phyloP scores from a whole-genome alignment of 2,797 vertebrate species.

The Hephaestus fuliginosus region DNA sequence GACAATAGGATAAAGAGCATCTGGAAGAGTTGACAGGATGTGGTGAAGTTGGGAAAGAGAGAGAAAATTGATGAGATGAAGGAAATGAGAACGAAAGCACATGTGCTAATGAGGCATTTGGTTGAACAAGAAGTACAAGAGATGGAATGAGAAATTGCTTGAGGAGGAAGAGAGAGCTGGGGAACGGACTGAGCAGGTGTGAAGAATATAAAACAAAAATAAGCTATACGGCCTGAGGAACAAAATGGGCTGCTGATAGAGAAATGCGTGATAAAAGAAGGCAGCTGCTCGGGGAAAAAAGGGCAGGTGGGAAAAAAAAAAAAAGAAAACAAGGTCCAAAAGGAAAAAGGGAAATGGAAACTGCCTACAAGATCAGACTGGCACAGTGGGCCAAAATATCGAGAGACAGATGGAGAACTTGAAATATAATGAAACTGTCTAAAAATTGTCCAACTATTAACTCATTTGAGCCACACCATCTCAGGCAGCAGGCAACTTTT shows the following conservation, averaged over 20 bases:
- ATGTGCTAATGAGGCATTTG: slow-evolving; percentile 50
- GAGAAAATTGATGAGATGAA: slow-evolving; percentile 27
- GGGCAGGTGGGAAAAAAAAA: slow-evolving; percentile 14
- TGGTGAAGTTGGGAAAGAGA: slow-evolving; percentile 12
- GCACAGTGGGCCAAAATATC: slow-evolving; percentile 38
- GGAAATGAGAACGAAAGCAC: slow-evolving; percentile 32
- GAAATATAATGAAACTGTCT: slow-evolving; percentile 53
- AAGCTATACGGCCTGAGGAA: slow-evolving; percentile 43
- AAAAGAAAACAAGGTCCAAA: slow-evolving; percentile 34
- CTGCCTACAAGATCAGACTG: slow-evolving; percentile 33
- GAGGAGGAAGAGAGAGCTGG: slow-evolving; percentile 18
- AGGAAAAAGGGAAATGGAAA: slow-evolving; percentile 48
- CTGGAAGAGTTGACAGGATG: slow-evolving; percentile 24
- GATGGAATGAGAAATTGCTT: slow-evolving; percentile 51
- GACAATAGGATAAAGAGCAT: slow-evolving; percentile 1
- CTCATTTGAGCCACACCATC: neutral
- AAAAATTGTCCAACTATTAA: slow-evolving; percentile 28
- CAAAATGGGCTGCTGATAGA: slow-evolving; percentile 44
- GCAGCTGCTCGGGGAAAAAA: slow-evolving; percentile 44
- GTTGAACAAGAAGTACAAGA: slow-evolving; percentile 47
- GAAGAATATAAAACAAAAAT: slow-evolving; percentile 58
- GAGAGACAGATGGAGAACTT: slow-evolving; percentile 19
- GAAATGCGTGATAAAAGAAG: slow-evolving; percentile 57
- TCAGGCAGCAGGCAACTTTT: slow-evolving; percentile 26
- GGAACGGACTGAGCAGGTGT: slow-evolving; percentile 55